These are phyloP conservation scores for Lydus trimaculatus DNA, from an alignment of 2,888 invertebrate species.

Conservation along the genomic window DNA sequence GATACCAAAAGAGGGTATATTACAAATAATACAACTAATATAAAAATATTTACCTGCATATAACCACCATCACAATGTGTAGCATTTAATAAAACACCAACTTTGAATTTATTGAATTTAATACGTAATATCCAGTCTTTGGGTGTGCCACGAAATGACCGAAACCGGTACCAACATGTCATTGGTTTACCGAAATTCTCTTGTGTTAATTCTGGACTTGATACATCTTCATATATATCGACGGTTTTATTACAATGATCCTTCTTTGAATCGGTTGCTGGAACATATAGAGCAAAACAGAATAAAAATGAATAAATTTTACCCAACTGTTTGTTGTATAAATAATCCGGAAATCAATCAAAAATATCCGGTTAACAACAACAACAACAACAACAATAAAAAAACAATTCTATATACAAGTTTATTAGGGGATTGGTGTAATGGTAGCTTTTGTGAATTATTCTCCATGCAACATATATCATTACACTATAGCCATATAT, in stretches of 20 bases:
- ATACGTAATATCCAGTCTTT: slow-evolving; percentile 90
- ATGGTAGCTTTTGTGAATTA: background rate
- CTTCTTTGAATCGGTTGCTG: slow-evolving; percentile 70
- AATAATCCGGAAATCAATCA: background rate
- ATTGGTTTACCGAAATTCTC: slow-evolving; percentile 85
- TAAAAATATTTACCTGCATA: slow-evolving; percentile 89
- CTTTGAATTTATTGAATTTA: slow-evolving; percentile 92
- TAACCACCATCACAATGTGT: slow-evolving; percentile 89
- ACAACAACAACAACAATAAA: background rate
- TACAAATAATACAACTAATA: too few species aligned
- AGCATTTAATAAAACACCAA: slow-evolving; percentile 84
- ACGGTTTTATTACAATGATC: slow-evolving; percentile 95
- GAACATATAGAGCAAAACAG: slow-evolving; percentile 31
- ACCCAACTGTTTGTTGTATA: background rate
- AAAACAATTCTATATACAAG: background rate
- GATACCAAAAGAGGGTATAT: background rate
- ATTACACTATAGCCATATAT: background rate
- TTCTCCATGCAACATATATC: slow-evolving; percentile 2
- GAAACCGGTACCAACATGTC: slow-evolving; percentile 90
- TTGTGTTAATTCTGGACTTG: slow-evolving; percentile 83
- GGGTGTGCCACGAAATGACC: slow-evolving; percentile 85
- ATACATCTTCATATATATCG: slow-evolving; percentile 91
- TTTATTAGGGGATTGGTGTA: slow-evolving; percentile 1
- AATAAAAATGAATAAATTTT: background rate
- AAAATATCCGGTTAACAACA: slow-evolving; percentile 13